phyloP scores from a whole-genome alignment of 2,797 vertebrate genomes.

The Sciurus carolinensis region DNA sequence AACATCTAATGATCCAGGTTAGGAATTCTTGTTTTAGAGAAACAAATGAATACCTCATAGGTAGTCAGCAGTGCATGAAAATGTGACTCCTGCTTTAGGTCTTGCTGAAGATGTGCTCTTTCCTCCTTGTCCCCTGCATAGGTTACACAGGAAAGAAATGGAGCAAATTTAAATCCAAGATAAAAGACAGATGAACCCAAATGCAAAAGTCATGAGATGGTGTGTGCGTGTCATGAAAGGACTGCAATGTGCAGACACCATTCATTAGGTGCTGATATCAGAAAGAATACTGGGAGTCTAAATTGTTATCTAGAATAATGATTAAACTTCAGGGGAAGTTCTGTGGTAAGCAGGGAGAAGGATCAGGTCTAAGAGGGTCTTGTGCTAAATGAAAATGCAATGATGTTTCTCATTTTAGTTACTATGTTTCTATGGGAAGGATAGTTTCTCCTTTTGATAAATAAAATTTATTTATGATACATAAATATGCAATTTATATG shows the following conservation, averaged over 20 bases:
- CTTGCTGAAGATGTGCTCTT: conserved; percentile 90
- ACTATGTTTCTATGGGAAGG: background rate
- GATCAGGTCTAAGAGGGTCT: background rate
- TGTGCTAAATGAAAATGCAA: background rate
- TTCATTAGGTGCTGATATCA: background rate
- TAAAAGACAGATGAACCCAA: conserved; percentile 26
- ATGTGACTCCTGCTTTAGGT: conserved; percentile 79
- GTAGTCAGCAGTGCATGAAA: conserved; percentile 91
- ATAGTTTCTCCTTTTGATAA: background rate
- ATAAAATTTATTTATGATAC: background rate
- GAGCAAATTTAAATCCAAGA: conserved; percentile 91
- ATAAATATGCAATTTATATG: too few species aligned
- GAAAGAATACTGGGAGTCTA: background rate
- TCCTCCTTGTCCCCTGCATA: conserved; percentile 94
- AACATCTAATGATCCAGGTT: background rate
- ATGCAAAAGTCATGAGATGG: background rate
- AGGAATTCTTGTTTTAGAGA: background rate
- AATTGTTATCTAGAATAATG: background rate
- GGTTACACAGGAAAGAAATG: conserved; percentile 91
- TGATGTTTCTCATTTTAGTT: background rate
- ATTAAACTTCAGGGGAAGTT: background rate
- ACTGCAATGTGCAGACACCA: background rate
- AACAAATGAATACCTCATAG: conserved; percentile 91
- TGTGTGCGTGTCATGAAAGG: background rate
- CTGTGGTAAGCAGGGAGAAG: background rate